Evolutionary conservation across 2,888 invertebrate genomes (phyloP), one percentile per base, ranked within the genome.

Genomic region (Copidosoma aretas): DNA sequence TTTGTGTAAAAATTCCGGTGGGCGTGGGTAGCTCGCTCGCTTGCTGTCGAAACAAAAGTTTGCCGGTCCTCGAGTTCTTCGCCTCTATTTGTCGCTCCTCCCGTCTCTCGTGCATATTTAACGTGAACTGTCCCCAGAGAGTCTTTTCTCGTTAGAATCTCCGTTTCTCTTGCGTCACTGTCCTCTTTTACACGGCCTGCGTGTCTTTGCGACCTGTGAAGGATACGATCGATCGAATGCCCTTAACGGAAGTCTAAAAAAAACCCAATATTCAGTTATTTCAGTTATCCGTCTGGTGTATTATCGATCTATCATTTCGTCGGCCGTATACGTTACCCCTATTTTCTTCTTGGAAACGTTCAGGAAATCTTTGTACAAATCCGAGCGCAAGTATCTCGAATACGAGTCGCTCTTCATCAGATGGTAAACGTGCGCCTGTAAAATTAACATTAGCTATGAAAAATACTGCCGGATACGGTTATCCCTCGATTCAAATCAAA

Each of bases 391-490:
- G 83, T 98, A 99, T 76, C 99, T 89, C 64, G 97, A 97, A 83
- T 99, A 99, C 81, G 97, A 97, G 86, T 99, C 99, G 75, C 95
- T 97, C 84, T 98, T 98, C 99, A 99, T 99, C 77, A 99, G 87
- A 81, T 98, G 97, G 85, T 98, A 99, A 51, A 99, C 98, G 85
- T 99, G 99, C 10, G 97, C 94, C 96, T 97, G 87, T 15, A 85
- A 15, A 60, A 39, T 25, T 61, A 19, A 10, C 32, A 52, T 53
- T 21, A 5, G 2, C n/a, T n/a, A 41, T 2, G n/a, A 39, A 39
- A 25, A 25, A 60, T 58, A 41, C n/a, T n/a, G n/a, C n/a, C n/a
- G 10, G 25, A 58, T 21, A 21, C 32, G n/a, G 53, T 39, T 46
- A 43, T 10, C 0, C 3, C 10, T 14, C 32, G 4, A 32, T 1